Evolutionary conservation across 2,797 vertebrate genomes (phyloP).

Genomic region (Australoheros facetus): DNA sequence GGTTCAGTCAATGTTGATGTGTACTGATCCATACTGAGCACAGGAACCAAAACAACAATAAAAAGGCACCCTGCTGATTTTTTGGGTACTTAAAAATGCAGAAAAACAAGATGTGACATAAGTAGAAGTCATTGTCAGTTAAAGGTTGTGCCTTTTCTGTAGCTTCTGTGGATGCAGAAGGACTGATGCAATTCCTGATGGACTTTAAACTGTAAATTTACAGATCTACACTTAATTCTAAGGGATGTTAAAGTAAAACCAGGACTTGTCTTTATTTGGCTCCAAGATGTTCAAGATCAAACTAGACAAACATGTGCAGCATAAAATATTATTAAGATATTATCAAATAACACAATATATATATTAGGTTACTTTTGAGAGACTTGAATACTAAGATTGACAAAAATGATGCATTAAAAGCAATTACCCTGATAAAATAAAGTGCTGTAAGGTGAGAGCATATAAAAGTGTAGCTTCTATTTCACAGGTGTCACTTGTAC

Average conservation of each 20-base stretch:
- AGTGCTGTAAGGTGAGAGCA: neutral
- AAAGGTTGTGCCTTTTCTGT: neutral
- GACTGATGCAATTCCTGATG: neutral
- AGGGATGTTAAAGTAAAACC: neutral
- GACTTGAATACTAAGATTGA: neutral
- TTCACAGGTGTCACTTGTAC: neutral
- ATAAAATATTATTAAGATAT: neutral
- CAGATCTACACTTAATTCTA: neutral
- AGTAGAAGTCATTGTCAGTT: too few relatives aligned
- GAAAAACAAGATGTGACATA: accelerated
- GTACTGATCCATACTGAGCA: neutral
- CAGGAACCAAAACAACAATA: neutral
- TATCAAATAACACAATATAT: neutral
- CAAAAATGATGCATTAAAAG: neutral
- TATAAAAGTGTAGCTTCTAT: neutral
- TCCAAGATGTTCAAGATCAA: neutral
- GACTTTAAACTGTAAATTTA: neutral
- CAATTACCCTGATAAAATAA: neutral
- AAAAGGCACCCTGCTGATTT: neutral
- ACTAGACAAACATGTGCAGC: neutral
- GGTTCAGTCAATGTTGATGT: neutral
- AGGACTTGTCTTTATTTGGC: neutral
- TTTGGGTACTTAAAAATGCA: neutral
- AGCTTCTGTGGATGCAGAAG: neutral
- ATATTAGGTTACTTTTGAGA: neutral